Evolutionary conservation across 1,140 invertebrate genomes (phyloP), one percentile per base, ranked within the genome.

Genomic region (Teleopsis dalmanni): DNA sequence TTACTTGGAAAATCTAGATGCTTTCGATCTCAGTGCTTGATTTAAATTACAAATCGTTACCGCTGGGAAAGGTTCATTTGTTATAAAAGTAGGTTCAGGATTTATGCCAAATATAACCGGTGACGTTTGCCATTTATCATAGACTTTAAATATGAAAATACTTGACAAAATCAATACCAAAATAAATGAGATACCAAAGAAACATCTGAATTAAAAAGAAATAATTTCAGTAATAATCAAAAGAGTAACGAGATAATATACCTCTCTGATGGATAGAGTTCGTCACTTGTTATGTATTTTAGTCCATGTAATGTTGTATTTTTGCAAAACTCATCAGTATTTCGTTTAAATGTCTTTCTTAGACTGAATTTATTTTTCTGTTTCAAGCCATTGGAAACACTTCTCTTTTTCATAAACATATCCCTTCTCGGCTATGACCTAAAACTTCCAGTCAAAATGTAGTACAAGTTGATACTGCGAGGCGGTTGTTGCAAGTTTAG

Each of bases 11-110:
- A 62, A 50, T 13, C 52, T 21, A 3, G 11, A 14, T 8, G 52
- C 62, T 6, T 42, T 53, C 4, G 25, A 10, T 16, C 52, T 47
- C 14, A 58, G 13, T 3, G 62, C 64, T 50, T 63, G 62, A 34
- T 67, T 67, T 4, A 67, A 50, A 46, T 67, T 67, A 25, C 64
- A 67, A 14, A 67, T 62, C 35, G 62, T 65, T 2, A 67, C 57
- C 13, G 64, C 64, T 11, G 64, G 64, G 47, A 67, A 64, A 5
- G 62, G 64, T 31, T 62, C 58, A 48, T 65, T 54, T 19, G 60
- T 62, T 8, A 67, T 60, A 23, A 58, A 62, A 1, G 55, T 62
- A 3, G 64, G 54, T 31, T 62, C 54, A 26, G 62, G 63, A 55
- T 58, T 62, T 13, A 65, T 60, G 41, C 56, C 59, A 27, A 64